Base-by-base conservation (phyloP, 2,888 invertebrate species). In the Globia sparganii region DNA sequence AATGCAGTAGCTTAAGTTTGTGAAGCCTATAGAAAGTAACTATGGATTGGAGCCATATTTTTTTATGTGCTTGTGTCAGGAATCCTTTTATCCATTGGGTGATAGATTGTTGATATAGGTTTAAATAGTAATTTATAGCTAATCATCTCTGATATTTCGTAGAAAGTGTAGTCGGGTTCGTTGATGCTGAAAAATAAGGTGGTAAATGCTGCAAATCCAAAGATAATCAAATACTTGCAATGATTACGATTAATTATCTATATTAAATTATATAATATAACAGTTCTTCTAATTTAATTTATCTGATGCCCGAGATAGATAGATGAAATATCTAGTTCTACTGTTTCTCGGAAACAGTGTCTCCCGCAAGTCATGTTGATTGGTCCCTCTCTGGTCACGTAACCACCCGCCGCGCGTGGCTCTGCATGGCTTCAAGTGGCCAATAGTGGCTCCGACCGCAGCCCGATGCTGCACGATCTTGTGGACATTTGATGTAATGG, bases 311-410 rank as follows among this genome's bases (percentile, higher is more conserved):
- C 21, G 4, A 21, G 31, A 59, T 59, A 59, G 21, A 31, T 9
- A 34, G 4, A 34, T 34, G 21, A 61, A 34, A 34, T 61, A 34
- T 61, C 34, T 61, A 4, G 34, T 34, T 34, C 25, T 76, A 64
- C 79, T 83, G 83, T 53, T 49, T 28, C 18, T 1, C 0, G 9
- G 21, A 4, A 18, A 9, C 56, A 78, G 34, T 59, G 76, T 9
- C 53, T 61, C 34, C 64, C 34, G 77, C 88, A 82, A 86, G 88
- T 87, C 88, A 86, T 67, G 75, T 56, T 43, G 68, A 40, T 71
- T 28, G 62, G 75, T 66, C 59, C 75, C 76, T 74, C 75, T 67
- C 72, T 62, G 72, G 76, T 76, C 85, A 83, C 86, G 88, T 81
- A 78, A 69, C 72, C 74, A 61, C 65, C 69, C 70, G 64, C 34